Base-by-base conservation (phyloP, 1,140 invertebrate genomes). In the Trissolcus basalis region DNA sequence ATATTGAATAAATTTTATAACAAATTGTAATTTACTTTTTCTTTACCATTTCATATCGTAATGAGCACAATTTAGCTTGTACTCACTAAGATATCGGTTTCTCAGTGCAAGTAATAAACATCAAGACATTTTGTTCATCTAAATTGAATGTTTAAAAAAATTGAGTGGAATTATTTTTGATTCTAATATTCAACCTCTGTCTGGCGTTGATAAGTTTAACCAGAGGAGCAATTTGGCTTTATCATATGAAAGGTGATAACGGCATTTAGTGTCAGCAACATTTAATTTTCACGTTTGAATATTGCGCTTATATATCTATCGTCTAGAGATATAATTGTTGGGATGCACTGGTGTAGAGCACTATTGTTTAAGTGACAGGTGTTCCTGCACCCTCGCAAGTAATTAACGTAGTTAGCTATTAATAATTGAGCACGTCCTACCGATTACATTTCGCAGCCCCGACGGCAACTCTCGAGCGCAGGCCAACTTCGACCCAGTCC, bases 401-500 rank as follows among this genome's bases (percentile, higher is more conserved):
- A 86, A 88, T 86, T 87, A 88, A 86, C 82, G 83, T 78, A 85
- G 82, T 85, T 84, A 83, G 74, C 79, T 75, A 84, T 88, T 88
- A 88, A 87, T 87, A 88, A 86, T 88, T 86, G 82, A 87, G 80
- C 71, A 77, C 78, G 80, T 81, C 79, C 80, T 80, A 84, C 80
- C 86, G 85, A 87, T 87, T 87, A 87, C 85, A 87, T 87, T 87
- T 86, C 80, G 79, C 81, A 83, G 80, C 77, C 80, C 80, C 79
- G 78, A 79, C 81, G 69, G 47, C 75, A 67, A 61, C 61, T 72
- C 68, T 53, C 5, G 11, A 48, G 56, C 51, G 35, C 50, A 50
- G 36, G 44, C 44, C 13, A 61, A 60, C 43, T 69, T 69, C 45
- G 27, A 77, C 80, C 76, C 58, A 65, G 77, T 77, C 33, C 36